Conservation (phyloP, 2,113 vertebrate species). For the Circaetus cinerascens region DNA sequence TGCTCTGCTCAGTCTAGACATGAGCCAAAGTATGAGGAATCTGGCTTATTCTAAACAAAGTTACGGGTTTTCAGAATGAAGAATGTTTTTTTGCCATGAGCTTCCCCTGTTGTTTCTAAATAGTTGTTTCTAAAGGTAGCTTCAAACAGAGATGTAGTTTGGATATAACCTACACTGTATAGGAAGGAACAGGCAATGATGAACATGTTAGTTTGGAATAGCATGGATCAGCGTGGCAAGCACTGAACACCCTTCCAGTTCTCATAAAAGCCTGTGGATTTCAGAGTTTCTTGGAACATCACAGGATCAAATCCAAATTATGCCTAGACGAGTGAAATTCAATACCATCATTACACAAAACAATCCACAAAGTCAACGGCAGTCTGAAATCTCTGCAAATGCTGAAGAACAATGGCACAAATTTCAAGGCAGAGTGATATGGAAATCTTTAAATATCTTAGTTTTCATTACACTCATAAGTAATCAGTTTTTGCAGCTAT, state of each 20-base stretch:
- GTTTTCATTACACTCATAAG: background rate
- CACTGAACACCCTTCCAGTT: background rate
- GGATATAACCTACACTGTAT: background rate
- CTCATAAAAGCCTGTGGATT: slow-evolving; percentile 2
- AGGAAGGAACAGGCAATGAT: background rate
- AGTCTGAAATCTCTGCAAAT: background rate
- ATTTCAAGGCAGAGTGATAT: background rate
- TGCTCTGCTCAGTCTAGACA: background rate
- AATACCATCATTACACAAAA: slow-evolving; percentile 16
- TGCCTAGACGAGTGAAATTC: slow-evolving; percentile 28
- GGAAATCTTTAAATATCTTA: background rate
- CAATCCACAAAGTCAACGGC: slow-evolving; percentile 1
- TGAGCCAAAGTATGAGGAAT: background rate
- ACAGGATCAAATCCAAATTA: background rate
- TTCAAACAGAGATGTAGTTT: background rate
- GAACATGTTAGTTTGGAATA: background rate
- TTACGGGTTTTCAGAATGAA: background rate
- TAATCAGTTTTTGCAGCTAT: background rate
- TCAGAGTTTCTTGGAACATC: slow-evolving; percentile 6
- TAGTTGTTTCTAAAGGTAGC: background rate
- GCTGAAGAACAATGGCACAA: background rate
- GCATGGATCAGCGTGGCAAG: background rate
- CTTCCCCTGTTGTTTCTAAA: background rate
- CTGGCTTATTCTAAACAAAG: background rate
- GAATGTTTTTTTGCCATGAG: background rate